Evolutionary conservation across 2,888 invertebrate genomes (phyloP), one percentile per base, ranked within the genome.

Genomic region (Xylophagus ater): DNA sequence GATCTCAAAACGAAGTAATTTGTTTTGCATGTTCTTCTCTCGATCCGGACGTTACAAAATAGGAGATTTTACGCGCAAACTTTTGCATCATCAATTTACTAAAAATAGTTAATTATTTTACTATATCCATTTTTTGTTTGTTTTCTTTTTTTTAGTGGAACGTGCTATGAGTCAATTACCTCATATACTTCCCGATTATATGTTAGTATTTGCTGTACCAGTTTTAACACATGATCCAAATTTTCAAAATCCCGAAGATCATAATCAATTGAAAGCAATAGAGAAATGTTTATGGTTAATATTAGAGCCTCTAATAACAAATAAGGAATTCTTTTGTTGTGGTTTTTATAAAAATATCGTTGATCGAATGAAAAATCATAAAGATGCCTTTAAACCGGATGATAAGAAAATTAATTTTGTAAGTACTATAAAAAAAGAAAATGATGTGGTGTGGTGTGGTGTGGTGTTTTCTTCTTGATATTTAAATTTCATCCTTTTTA

Each of bases 121-220:
- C n/a, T n/a, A n/a, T n/a, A n/a, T n/a, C n/a, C n/a, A n/a, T n/a
- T n/a, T n/a, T n/a, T n/a, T n/a, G n/a, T n/a, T n/a, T n/a, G n/a
- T n/a, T n/a, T n/a, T n/a, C n/a, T n/a, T 10, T 23, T 30, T 43
- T 46, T 6, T 69, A 67, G 73, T 76, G 51, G 81, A 81, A 53
- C 76, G 76, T 46, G 80, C 80, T 0, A 69, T 78, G 57, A 71
- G 78, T 48, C 86, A 88, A 68, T 67, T 88, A 58, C 80, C 85
- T 26, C 84, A 86, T 63, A 87, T 90, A 60, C 70, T 94, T 65
- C 96, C 97, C 37, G 97, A 97, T 69, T 96, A 94, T 62, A 92
- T 93, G 81, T 69, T 97, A 56, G 89, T 93, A 49, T 96, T 94
- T 67, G 87, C 92, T n/a, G 83, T 96, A 51, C 90, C 96, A 34